Base-by-base conservation (phyloP, 2,113 vertebrate species). In the Tragelaphus scriptus region DNA sequence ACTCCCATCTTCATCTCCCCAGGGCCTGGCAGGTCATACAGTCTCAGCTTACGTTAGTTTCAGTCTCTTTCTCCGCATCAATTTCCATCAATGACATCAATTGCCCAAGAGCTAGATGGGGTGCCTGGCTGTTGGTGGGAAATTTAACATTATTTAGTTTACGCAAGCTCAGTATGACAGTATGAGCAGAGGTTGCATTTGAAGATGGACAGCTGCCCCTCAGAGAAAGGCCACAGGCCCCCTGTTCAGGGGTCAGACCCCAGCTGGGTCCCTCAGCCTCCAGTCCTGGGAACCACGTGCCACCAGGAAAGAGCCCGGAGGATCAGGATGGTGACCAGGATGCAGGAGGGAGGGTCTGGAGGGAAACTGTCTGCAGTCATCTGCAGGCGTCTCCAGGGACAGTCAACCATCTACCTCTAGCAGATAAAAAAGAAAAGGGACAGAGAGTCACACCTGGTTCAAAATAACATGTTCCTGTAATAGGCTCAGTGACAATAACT, bases 11-110 rank as follows among this genome's bases (percentile, higher is more conserved):
- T n/a, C 49, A 23, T 13, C 47, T 49, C 61, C 12, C 63, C 11
- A 6, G 17, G 58, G 51, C 28, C 58, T 23, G 30, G 21, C 4
- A 0, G 1, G 2, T 32, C 53, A 3, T 9, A 1, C 2, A 32
- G 3, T 23, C 40, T 47, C 28, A 55, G 30, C 36, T 1, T 17
- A 21, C 5, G 10, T 53, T 15, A 17, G 32, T 44, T 63, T 85
- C 25, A 0, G 11, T 11, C 56, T 88, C 28, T 92, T 51, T 71
- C 51, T 75, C 36, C 23, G 19, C 26, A 11, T 65, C 16, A 4
- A 0, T 40, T 80, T n/a, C 23, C 16, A 9, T 3, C 58, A 55
- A 4, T 51, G 40, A 17, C 8, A 19, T 4, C 19, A 3, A 1
- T 14, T 44, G 40, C 30, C 7, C 19, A 21, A 88, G 55, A 26